Base-by-base conservation (phyloP, 2,888 invertebrate species). In the Dolichomitus sp. region DNA sequence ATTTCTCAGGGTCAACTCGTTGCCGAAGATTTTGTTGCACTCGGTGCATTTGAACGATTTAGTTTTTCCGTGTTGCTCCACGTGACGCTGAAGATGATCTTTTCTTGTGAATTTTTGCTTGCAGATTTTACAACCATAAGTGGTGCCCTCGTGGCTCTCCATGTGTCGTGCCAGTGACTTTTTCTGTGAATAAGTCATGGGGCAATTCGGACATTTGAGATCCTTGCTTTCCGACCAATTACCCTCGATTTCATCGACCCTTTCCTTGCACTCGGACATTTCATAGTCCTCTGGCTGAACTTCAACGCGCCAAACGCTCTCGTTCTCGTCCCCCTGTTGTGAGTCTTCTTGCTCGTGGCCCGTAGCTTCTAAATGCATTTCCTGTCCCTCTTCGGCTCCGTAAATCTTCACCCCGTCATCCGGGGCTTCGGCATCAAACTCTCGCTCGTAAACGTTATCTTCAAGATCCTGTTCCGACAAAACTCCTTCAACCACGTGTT, bases 1-100 rank as follows among this genome's bases (percentile, higher is more conserved):
- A 87, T 93, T 93, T n/a, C 93, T 87, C 40, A 93, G 81, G 1
- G 92, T 93, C 7, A 93, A 84, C 37, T 93, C 93, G 45, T 92
- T 93, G 0, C 89, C 89, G 78, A 93, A 94, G 0, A 78, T 86
- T 76, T 93, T 93, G 61, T 87, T 88, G 42, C 93, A 94, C 14
- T 94, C 88, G 0, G 91, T 93, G 63, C 93, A 93, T 45, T 90
- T 90, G 76, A 88, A 93, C 0, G 86, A 75, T 75, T 91, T 91
- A 0, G 83, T 45, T 75, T 83, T 88, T 3, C 73, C 77, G 12
- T 90, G 91, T 23, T 90, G 90, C 40, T 93, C 92, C 17, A 84
- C 79, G 54, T 93, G 93, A 17, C 87, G 90, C 14, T 87, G 88
- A 12, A 92, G 78, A 12, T 88, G 83, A 42, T 92, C 92, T 37